Percentiles rank a stretch among this genome's conserved stretches.
These are phyloP conservation scores for Theonella swinhoei DNA, from an alignment of 37 sponge, comb jelly and placozoan species.

Conservation along the genomic window DNA sequence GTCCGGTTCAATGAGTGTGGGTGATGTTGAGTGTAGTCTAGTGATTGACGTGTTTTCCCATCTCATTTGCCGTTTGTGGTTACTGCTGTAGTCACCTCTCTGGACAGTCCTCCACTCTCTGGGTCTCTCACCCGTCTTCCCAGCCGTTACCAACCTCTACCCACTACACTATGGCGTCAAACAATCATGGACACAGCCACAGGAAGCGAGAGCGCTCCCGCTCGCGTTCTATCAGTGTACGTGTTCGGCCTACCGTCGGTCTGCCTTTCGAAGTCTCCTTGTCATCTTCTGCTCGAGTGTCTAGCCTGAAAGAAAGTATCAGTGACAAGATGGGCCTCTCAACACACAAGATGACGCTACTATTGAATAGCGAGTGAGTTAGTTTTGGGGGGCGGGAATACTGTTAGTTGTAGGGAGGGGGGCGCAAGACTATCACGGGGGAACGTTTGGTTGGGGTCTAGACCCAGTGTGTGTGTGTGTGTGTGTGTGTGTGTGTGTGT, in stretches of 20 bases:
- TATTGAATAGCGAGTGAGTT: conserved; percentile 53
- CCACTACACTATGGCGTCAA: not conserved
- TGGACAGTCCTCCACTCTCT: not conserved
- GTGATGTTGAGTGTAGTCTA: too few species aligned
- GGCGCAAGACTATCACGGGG: not conserved
- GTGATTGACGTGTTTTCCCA: too few species aligned
- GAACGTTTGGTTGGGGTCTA: not conserved
- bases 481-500: conserved; percentile 2
- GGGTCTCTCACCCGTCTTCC: not conserved
- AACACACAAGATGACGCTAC: conserved; percentile 64
- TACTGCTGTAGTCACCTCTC: not conserved
- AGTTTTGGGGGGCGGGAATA: not conserved
- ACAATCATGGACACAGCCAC: not conserved
- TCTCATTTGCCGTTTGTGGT: too few species aligned
- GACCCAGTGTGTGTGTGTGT: not conserved
- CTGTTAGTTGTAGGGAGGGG: not conserved
- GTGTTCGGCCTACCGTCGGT: conserved; percentile 70
- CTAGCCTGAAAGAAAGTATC: conserved; percentile 58
- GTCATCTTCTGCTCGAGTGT: conserved; percentile 19
- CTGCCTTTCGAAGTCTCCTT: conserved; percentile 36
- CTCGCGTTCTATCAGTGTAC: conserved; percentile 11
- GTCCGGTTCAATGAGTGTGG: too few species aligned
- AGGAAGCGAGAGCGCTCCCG: not conserved
- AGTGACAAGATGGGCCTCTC: conserved; percentile 68
- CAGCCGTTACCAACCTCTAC: not conserved